Evolutionary conservation across 2,797 vertebrate genomes (phyloP).

Genomic region (Eurystomus glaucurus): DNA sequence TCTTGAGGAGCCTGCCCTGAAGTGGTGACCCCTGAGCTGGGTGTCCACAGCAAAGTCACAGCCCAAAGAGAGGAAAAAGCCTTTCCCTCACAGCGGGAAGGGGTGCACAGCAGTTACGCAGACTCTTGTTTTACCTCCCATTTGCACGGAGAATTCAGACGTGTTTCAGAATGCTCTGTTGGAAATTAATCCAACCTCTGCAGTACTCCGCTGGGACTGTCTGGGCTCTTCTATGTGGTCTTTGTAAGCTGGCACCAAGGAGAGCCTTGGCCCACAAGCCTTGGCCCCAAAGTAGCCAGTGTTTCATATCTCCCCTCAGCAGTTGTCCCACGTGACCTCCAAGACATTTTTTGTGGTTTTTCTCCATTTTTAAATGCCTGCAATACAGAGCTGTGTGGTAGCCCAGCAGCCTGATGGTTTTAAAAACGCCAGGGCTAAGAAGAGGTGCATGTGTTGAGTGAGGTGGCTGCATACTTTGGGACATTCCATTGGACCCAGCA

Average conservation of each 20-base stretch:
- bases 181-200: background rate
- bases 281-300: background rate
- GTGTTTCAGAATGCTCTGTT: background rate
- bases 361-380: background rate
- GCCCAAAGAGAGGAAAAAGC: background rate
- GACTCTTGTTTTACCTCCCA: rapidly evolving
- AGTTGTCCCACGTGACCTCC: background rate
- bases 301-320: background rate
- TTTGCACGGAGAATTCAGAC: background rate
- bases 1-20: background rate
- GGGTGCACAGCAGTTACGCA: background rate
- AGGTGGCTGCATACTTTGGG: background rate
- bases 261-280: background rate
- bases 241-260: background rate
- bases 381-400: background rate
- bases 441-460: rapidly evolving
- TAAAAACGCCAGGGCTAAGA: background rate
- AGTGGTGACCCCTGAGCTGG: background rate
- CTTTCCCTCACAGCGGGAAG: background rate
- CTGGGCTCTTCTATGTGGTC: background rate
- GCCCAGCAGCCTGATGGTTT: background rate
- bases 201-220: background rate
- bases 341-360: background rate
- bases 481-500: background rate
- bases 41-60: background rate